Base-by-base conservation (phyloP, 2,888 invertebrate genomes). In the Gnatocerus cornutus region DNA sequence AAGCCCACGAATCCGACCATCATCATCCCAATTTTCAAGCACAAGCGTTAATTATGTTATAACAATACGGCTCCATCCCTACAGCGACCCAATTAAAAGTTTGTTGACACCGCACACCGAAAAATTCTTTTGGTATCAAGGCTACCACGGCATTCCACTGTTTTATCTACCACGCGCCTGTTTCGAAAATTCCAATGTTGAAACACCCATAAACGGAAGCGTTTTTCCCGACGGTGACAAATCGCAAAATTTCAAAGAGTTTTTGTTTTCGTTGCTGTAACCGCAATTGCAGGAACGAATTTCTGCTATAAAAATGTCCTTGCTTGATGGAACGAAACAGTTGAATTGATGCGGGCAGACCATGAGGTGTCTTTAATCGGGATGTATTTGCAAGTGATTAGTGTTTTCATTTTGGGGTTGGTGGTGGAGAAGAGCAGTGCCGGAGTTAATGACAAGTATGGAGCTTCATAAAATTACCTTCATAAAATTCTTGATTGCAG, bases 401-500 rank as follows among this genome's bases (percentile, higher is more conserved):
- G 33, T 39, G 53, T 67, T 12, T 8, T 67, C 5, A 6, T 58
- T 16, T 9, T 59, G 12, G 53, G 29, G 7, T 29, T 59, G n/a
- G n/a, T 45, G 13, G 27, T 59, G 45, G 66, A 21, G 50, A 21
- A 45, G n/a, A 16, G 33, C 45, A 41, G 45, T 29, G 50, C 45
- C 4, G 14, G 45, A 8, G 52, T 37, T 12, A 33, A 16, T 9
- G 41, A 46, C 21, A 56, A 56, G 50, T 56, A 66, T 12, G 41
- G 10, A 14, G 12, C 6, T 41, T 41, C 3, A 5, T 6, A 41
- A 6, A 13, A 33, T 6, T 30, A 9, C 33, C 33, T n/a, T 39
- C 21, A 21, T 21, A 21, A 21, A 21, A 21, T 21, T 21, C 21
- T 21, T 21, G 21, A 21, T 77, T 77, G 10, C 69, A 81, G 80